A percentile compares a stretch with the other conserved stretches of the same genome.
Conservation (phyloP, 2,797 vertebrate genomes). For the Macroramphosus scolopax region DNA sequence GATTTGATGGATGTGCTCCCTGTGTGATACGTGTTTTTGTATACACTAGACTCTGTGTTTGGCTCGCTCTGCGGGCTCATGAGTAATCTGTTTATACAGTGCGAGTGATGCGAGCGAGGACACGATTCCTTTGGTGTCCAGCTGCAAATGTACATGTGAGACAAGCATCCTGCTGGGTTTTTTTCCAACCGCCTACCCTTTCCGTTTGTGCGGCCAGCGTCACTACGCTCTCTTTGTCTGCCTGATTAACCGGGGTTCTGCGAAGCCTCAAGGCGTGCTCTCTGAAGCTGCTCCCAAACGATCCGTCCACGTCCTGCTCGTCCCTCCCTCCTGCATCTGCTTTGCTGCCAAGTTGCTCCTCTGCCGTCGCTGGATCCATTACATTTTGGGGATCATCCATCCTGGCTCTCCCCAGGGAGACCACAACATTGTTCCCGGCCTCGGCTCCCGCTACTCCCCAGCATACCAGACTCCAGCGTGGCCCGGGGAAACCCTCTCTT, state of each 20-base stretch:
- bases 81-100: slow-evolving; percentile 73
- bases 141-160: slow-evolving; percentile 55
- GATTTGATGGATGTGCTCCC: slow-evolving; percentile 55
- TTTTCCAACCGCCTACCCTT: slow-evolving; percentile 33
- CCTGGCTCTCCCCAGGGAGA: slow-evolving; percentile 52
- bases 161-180: slow-evolving; percentile 57
- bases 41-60: slow-evolving; percentile 67
- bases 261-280: slow-evolving; percentile 42
- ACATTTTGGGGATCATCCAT: slow-evolving; percentile 63
- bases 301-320: slow-evolving; percentile 26
- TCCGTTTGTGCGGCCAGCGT: slow-evolving; percentile 9
- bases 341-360: slow-evolving; percentile 52
- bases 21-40: slow-evolving; percentile 51
- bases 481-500: slow-evolving; percentile 55
- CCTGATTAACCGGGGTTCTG: slow-evolving; percentile 30
- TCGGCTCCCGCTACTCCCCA: slow-evolving; percentile 50
- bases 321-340: slow-evolving; percentile 38
- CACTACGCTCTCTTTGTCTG: slow-evolving; percentile 20
- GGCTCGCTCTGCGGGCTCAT: slow-evolving; percentile 36
- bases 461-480: slow-evolving; percentile 60
- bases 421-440: slow-evolving; percentile 41
- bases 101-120: slow-evolving; percentile 55
- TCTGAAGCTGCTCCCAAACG: too few species aligned
- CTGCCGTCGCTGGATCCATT: slow-evolving; percentile 54
- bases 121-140: slow-evolving; percentile 61